Conservation (phyloP, 2,888 invertebrate genomes). For the Melinaea menophilus region DNA sequence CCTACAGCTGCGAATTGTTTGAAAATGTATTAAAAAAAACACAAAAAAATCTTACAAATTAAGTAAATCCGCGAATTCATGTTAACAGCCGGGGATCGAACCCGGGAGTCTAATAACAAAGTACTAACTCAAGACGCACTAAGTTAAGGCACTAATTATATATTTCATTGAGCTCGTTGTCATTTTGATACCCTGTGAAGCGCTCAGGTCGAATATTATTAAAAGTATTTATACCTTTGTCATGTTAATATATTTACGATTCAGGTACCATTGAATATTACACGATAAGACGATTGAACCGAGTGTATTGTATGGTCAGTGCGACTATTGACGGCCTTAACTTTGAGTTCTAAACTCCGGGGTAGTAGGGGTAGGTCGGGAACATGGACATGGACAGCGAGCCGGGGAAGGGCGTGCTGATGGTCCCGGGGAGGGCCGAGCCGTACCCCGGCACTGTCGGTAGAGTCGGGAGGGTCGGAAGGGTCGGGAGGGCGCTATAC, state of each 20-base stretch:
- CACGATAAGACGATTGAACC: no score
- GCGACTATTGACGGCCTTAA: no score
- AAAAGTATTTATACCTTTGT: neutral
- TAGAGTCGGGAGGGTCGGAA: conserved; percentile 50
- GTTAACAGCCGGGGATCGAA: neutral
- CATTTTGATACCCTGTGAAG: conserved; percentile 61
- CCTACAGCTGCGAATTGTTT: conserved; percentile 34
- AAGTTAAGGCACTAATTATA: conserved; percentile 46
- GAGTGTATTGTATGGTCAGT: no score
- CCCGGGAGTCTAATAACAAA: neutral
- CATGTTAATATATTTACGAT: neutral
- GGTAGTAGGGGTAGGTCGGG: conserved; percentile 63
- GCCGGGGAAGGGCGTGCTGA: conserved; percentile 52
- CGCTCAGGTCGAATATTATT: conserved; percentile 14
- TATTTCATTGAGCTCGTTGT: conserved; percentile 56
- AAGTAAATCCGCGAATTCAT: no score
- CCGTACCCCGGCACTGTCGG: conserved; percentile 59
- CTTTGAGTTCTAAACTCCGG: conserved; percentile 42
- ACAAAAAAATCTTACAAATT: no score
- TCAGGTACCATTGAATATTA: conserved; percentile 17
- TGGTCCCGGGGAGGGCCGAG: conserved; percentile 49
- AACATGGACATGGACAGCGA: conserved; percentile 52
- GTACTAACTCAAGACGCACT: conserved; percentile 30
- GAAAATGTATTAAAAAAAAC: conserved; percentile 2
- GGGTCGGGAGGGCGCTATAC: conserved; percentile 50